Base-by-base conservation (phyloP, 30 jellyfish, hydroid and myxozoan species). In the Catostylus mosaicus region DNA sequence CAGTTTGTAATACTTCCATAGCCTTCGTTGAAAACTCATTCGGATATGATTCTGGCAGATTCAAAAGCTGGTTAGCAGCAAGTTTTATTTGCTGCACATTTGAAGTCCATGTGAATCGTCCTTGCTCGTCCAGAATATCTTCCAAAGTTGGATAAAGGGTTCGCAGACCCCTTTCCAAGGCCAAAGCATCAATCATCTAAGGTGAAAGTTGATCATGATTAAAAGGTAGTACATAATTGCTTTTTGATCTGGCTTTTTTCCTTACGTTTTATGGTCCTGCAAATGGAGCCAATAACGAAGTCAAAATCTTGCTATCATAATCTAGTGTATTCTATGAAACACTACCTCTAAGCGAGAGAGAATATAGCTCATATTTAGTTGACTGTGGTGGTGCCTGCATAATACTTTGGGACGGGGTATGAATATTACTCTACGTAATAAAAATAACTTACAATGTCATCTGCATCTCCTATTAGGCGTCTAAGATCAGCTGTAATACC, bases 141-240 rank as follows among this genome's bases (percentile, higher is more conserved):
- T 73, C 88, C 0, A 31, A 20, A 7, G 6, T 34, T 43, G 89
- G 95, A 1, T 18, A 36, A 45, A 85, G 77, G 0, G 12, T 23
- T 5, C 33, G 26, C 89, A 85, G 63, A 31, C 69, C 48, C 64
- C 67, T 46, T 46, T 26, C 35, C 47, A 85, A 66, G 20, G 82
- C 52, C 57, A 70, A 24, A 1, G 84, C 84, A 82, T 82, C 92
- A n/a, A 60, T 26, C 23, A 67, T 43, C 92, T 82, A 50, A 30
- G 35, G 19, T 0, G 11, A 62, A 43, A 35, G 29, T n/a, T n/a
- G n/a, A n/a, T n/a, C n/a, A n/a, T n/a, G n/a, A n/a, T n/a, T n/a
- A n/a, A n/a, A n/a, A n/a, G n/a, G n/a, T n/a, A n/a, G n/a, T n/a
- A n/a, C n/a, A n/a, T n/a, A n/a, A n/a, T n/a, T n/a, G n/a, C n/a